Base-by-base conservation (phyloP, 2,888 invertebrate genomes). In the Phyto melanocephala region DNA sequence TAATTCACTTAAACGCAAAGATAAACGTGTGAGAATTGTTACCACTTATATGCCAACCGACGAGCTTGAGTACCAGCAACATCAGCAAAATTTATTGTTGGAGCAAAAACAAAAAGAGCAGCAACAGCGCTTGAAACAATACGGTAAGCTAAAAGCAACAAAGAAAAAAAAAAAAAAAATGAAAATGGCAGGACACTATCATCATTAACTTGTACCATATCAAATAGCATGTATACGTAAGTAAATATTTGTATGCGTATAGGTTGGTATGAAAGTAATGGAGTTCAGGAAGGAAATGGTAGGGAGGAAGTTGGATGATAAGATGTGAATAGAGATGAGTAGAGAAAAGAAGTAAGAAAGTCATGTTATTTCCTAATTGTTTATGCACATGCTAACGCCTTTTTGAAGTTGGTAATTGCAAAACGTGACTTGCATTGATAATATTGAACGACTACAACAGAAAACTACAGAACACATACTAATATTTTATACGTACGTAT, bases 21-120 rank as follows among this genome's bases (percentile, higher is more conserved):
- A 90, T 83, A 91, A 91, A 85, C 88, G 88, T 78, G 91, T 91
- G 58, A 88, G 91, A 83, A 91, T 91, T 84, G 89, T 91, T 52
- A 91, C 91, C 77, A 89, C 89, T 79, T 89, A 88, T 67, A 87
- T 88, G 54, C 84, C 80, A 54, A 72, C 42, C 13, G 72, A 72
- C 54, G 62, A 67, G 60, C 28, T 71, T 79, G 65, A 85, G 80
- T 81, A 85, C 56, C 72, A 77, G 35, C 78, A 79, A 33, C 81
- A 68, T 15, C 76, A 67, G 33, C 82, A 75, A 20, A 40, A 56
- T 22, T 42, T 78, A 52, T 24, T 67, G 65, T 37, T 63, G 28
- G 78, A 70, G 13, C 77, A 71, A 28, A 78, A 75, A 33, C 81
- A 58, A 28, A 56, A 75, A 3, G 60, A 81, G 40, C 77, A 74